Percentiles rank a stretch among this genome's conserved stretches.
Evolutionary conservation across 2,888 invertebrate genomes (phyloP).

Genomic region (Latrodectus elegans): DNA sequence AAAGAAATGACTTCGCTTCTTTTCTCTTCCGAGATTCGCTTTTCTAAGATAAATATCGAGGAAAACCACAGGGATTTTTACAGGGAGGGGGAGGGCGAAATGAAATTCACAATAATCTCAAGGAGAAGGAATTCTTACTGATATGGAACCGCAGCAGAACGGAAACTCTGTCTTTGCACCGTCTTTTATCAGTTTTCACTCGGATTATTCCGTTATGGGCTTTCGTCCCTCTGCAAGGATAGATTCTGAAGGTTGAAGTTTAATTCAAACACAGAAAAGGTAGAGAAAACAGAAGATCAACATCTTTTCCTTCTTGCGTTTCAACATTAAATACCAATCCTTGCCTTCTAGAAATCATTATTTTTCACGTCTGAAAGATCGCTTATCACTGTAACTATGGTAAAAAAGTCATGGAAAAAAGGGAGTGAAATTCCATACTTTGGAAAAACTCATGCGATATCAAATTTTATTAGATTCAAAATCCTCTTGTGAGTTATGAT

Average conservation of each 20-base stretch:
- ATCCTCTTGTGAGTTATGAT: too few species aligned
- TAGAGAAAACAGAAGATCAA: too few species aligned
- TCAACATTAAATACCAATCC: too few species aligned
- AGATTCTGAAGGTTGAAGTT: constrained; percentile 32
- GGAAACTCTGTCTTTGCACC: constrained; percentile 31
- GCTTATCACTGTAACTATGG: too few species aligned
- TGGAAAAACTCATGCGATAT: too few species aligned
- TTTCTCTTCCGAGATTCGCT: constrained; percentile 32
- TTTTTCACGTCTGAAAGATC: too few species aligned
- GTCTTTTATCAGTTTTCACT: constrained; percentile 66
- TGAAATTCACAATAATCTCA: constrained; percentile 52
- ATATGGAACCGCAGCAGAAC: constrained; percentile 23
- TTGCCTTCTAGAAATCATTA: too few species aligned
- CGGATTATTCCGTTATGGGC: constrained; percentile 41
- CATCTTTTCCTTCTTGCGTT: too few species aligned
- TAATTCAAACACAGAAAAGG: constrained; percentile 27
- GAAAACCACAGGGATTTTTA: constrained; percentile 46
- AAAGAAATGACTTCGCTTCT: constrained; percentile 18
- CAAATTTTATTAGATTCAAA: too few species aligned
- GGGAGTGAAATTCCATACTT: too few species aligned
- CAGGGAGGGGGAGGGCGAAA: constrained; percentile 22
- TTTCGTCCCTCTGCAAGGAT: constrained; percentile 38
- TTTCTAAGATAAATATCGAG: constrained; percentile 54
- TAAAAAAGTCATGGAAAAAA: too few species aligned
- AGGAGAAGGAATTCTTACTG: constrained; percentile 38